Conservation (phyloP, 2,888 invertebrate genomes). For the Eledona agricola region DNA sequence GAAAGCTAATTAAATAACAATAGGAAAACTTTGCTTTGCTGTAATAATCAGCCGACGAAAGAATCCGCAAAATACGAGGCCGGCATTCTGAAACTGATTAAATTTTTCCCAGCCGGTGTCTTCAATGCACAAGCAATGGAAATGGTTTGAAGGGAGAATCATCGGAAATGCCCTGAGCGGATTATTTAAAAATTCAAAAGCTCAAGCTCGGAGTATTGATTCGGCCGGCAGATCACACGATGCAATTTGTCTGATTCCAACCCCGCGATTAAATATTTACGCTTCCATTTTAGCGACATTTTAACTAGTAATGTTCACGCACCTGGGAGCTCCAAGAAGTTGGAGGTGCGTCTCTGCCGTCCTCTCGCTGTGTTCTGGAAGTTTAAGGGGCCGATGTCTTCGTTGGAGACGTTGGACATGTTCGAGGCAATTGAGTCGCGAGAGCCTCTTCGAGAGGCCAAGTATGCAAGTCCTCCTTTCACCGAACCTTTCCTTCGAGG, state of each 20-base stretch:
- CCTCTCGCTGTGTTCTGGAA: constrained; percentile 81
- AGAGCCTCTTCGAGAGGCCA: constrained; percentile 86
- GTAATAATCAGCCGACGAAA: constrained; percentile 13
- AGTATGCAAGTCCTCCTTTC: constrained; percentile 77
- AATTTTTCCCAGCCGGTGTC: too few species aligned
- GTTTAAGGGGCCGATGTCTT: constrained; percentile 82
- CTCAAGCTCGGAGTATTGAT: constrained; percentile 1
- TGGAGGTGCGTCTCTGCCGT: constrained; percentile 82
- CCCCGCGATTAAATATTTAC: too few species aligned
- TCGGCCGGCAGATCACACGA: background rate
- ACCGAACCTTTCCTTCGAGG: constrained; percentile 75
- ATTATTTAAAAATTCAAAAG: constrained; percentile 5
- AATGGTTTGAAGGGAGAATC: background rate
- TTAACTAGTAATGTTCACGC: too few species aligned
- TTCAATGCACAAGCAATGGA: background rate
- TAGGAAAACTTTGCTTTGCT: constrained; percentile 13
- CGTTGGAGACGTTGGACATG: constrained; percentile 79
- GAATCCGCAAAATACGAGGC: too few species aligned
- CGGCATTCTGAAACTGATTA: too few species aligned
- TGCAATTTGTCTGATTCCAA: background rate
- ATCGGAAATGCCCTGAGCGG: constrained; percentile 1
- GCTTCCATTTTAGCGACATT: too few species aligned
- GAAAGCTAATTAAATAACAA: constrained; percentile 25
- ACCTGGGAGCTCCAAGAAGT: constrained; percentile 89
- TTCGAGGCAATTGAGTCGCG: constrained; percentile 73